Percentiles rank a stretch among this genome's conserved stretches.
phyloP scores from a whole-genome alignment of 2,113 vertebrate species.

The Nyctibius bracteatus region DNA sequence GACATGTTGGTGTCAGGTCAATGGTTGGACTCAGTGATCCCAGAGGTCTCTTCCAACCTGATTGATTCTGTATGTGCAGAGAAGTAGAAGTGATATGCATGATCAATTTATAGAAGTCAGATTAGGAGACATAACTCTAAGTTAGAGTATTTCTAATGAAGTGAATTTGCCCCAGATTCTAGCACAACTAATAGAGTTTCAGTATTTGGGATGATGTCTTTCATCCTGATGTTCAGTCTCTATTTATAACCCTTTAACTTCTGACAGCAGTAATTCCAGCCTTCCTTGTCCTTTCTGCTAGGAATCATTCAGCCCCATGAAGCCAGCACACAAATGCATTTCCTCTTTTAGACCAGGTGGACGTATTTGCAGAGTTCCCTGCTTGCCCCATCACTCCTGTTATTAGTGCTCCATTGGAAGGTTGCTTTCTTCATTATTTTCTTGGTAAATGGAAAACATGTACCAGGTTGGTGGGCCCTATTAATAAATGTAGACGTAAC shows the following conservation, averaged over 20 bases:
- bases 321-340: background rate
- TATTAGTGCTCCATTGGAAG: background rate
- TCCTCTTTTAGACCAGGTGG: background rate
- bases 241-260: background rate
- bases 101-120: background rate
- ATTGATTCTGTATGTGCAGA: too few species aligned
- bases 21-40: too few species aligned
- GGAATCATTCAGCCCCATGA: background rate
- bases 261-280: background rate
- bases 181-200: background rate
- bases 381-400: background rate
- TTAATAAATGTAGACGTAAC: background rate
- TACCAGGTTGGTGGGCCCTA: background rate
- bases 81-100: fast-evolving
- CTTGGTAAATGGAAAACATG: background rate
- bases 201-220: background rate
- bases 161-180: background rate
- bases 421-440: background rate
- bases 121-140: background rate
- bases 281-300: background rate
- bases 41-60: too few species aligned
- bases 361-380: background rate
- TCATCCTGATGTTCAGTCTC: background rate
- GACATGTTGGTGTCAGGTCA: too few species aligned
- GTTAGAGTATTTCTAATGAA: background rate